These are phyloP conservation scores for Dissostichus mawsoni DNA, from an alignment of 2,113 vertebrate genomes.

Conservation along the genomic window DNA sequence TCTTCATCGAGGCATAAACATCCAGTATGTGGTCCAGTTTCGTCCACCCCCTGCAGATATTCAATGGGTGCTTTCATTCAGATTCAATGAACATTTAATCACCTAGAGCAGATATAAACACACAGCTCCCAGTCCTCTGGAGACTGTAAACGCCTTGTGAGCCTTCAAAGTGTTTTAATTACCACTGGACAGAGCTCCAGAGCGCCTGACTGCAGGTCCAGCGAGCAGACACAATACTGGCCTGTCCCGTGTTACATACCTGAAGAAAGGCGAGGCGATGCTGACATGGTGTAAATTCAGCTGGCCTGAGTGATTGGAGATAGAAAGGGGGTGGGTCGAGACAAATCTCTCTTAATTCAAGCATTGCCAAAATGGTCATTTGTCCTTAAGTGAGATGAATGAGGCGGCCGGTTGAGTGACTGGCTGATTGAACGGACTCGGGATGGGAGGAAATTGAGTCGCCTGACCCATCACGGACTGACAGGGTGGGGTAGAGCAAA, in stretches of 20 bases:
- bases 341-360: constrained; percentile 76
- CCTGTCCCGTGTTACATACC: constrained; percentile 36
- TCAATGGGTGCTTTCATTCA: constrained; percentile 44
- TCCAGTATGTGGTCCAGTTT: constrained; percentile 49
- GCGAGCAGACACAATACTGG: constrained; percentile 48
- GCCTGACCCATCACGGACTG: constrained; percentile 68
- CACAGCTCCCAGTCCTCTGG: constrained; percentile 11
- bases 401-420: constrained; percentile 74
- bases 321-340: constrained; percentile 13
- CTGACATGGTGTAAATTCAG: constrained; percentile 48
- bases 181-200: constrained; percentile 23
- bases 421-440: constrained; percentile 75
- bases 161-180: constrained; percentile 35
- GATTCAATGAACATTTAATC: constrained; percentile 67
- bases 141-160: constrained; percentile 1
- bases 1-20: constrained; percentile 51
- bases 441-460: constrained; percentile 78
- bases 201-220: neutral
- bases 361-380: constrained; percentile 79
- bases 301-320: constrained; percentile 48
- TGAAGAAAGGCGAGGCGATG: constrained; percentile 31
- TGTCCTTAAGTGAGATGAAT: constrained; percentile 82
- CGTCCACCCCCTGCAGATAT: constrained; percentile 50
- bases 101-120: constrained; percentile 48
- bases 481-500: constrained; percentile 30